Evolutionary conservation across 1,140 invertebrate genomes (phyloP).

Genomic region (Drepana arcuata): DNA sequence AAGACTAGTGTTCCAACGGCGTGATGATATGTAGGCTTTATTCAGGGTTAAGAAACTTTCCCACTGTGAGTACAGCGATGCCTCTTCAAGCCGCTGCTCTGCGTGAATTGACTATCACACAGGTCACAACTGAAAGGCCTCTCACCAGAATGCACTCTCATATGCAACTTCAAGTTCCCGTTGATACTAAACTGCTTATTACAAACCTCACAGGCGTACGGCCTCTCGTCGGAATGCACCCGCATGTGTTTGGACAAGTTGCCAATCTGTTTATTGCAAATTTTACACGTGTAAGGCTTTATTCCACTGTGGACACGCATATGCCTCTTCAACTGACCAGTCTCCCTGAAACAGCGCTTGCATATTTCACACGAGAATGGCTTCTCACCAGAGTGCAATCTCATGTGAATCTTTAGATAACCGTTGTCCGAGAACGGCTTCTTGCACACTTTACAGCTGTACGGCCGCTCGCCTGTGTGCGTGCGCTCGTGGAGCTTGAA

Average conservation of each 20-base stretch:
- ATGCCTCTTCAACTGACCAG: slow-evolving; percentile 51
- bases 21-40: too few relatives aligned
- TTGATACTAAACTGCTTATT: slow-evolving; percentile 75
- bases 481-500: slow-evolving; percentile 88
- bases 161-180: slow-evolving; percentile 71
- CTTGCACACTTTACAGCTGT: slow-evolving; percentile 74
- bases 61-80: slow-evolving; percentile 31
- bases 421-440: slow-evolving; percentile 63
- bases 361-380: slow-evolving; percentile 56
- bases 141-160: slow-evolving; percentile 69
- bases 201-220: slow-evolving; percentile 75
- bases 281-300: slow-evolving; percentile 51
- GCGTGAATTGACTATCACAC: slow-evolving; percentile 40
- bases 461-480: slow-evolving; percentile 87
- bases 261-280: slow-evolving; percentile 58
- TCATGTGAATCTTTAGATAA: slow-evolving; percentile 62
- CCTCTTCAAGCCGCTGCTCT: slow-evolving; percentile 38
- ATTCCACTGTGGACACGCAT: slow-evolving; percentile 40
- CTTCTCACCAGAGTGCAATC: slow-evolving; percentile 60
- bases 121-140: slow-evolving; percentile 30
- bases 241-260: slow-evolving; percentile 78
- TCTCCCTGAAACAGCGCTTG: slow-evolving; percentile 48
- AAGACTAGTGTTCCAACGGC: too few relatives aligned
- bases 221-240: slow-evolving; percentile 79
- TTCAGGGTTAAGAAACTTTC: too few relatives aligned